Conservation (phyloP, 1,140 invertebrate species). For the Drusus annulatus region DNA sequence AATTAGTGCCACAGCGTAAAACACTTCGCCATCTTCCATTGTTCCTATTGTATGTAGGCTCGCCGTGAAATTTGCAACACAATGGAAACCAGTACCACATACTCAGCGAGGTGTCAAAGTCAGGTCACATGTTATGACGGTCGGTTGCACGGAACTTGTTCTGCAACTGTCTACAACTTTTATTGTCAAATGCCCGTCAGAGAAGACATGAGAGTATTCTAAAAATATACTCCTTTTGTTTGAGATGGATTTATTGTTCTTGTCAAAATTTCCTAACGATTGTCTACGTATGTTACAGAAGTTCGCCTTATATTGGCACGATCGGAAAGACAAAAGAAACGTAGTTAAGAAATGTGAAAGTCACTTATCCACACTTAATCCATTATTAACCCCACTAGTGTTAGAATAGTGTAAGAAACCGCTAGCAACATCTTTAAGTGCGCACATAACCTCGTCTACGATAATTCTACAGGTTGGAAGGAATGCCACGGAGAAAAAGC, state of each 20-base stretch:
- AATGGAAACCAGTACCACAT: constrained; percentile 25
- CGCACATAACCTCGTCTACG: too few relatives aligned
- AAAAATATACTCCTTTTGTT: not conserved
- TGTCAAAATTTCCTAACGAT: too few relatives aligned
- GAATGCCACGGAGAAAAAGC: not conserved
- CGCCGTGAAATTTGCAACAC: constrained; percentile 29
- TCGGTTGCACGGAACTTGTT: constrained; percentile 15
- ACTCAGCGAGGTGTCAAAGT: constrained; percentile 35
- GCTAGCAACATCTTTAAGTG: too few relatives aligned
- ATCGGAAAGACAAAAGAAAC: too few relatives aligned
- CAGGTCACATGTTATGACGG: constrained; percentile 20
- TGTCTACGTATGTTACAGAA: too few relatives aligned
- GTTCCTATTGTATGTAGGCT: constrained; percentile 25
- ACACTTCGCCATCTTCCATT: constrained; percentile 16
- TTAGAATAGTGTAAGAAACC: too few relatives aligned
- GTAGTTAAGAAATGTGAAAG: too few relatives aligned
- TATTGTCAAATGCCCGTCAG: constrained; percentile 3
- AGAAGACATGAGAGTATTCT: not conserved
- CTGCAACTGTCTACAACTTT: constrained; percentile 7
- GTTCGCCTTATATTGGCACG: too few relatives aligned
- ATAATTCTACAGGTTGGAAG: too few relatives aligned
- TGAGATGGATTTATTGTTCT: not conserved
- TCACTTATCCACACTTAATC: too few relatives aligned
- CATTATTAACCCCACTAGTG: too few relatives aligned
- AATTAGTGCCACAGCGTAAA: constrained; percentile 31